A percentile compares a stretch with the other conserved stretches of the same genome.
These are phyloP conservation scores for Hylia prasina DNA, from an alignment of 2,113 vertebrate species.

Conservation along the genomic window DNA sequence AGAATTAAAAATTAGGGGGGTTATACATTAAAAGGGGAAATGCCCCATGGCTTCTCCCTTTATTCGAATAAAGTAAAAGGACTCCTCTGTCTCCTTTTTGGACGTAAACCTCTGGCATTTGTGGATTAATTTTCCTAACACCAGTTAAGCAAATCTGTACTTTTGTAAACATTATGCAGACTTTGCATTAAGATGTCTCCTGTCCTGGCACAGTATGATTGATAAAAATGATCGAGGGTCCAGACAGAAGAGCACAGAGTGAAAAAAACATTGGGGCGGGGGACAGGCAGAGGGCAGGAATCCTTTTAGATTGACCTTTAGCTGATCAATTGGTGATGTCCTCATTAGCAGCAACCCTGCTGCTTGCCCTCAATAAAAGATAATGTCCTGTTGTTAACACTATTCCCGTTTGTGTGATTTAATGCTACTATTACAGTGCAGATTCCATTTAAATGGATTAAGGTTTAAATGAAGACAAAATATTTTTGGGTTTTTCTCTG, in stretches of 20 bases:
- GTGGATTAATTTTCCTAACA: no score
- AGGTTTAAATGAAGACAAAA: constrained; percentile 61
- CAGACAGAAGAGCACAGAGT: neutral
- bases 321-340: constrained; percentile 72
- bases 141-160: neutral
- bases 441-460: constrained; percentile 67
- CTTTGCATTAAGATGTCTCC: constrained; percentile 1
- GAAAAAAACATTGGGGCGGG: neutral
- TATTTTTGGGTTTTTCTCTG: constrained; percentile 45
- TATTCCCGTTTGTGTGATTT: constrained; percentile 70
- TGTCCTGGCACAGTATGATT: neutral
- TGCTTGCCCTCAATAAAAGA: constrained; percentile 77
- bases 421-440: constrained; percentile 62
- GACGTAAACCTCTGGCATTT: no score
- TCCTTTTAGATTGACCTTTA: constrained; percentile 74
- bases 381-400: constrained; percentile 72
- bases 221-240: neutral
- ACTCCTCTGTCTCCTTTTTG: no score
- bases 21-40: no score
- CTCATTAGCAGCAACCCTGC: constrained; percentile 76
- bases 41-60: no score
- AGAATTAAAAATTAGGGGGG: no score
- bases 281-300: constrained; percentile 20
- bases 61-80: no score
- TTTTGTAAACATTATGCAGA: neutral